Evolutionary conservation across 2,113 vertebrate genomes (phyloP).

Genomic region (Todiramphus saurophagus): DNA sequence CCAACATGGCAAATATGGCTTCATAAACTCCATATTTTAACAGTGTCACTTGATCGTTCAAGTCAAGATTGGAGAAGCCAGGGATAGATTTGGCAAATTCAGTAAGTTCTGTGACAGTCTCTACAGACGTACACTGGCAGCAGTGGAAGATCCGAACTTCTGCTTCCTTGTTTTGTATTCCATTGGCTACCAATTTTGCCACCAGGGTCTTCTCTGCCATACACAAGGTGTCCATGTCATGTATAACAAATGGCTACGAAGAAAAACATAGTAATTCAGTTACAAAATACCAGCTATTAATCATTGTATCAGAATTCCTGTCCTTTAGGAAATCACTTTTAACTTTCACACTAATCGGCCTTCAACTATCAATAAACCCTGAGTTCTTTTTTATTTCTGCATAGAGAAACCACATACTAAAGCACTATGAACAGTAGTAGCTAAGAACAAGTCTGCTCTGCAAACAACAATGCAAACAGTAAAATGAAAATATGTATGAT

Average conservation of each 20-base stretch:
- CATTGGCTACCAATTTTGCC: constrained; percentile 88
- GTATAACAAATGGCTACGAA: constrained; percentile 93
- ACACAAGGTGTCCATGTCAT: constrained; percentile 96
- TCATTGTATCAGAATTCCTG: no score
- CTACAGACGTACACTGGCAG: constrained; percentile 95
- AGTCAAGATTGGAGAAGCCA: constrained; percentile 87
- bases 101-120: constrained; percentile 93
- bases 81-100: constrained; percentile 98
- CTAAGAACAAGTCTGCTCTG: neutral
- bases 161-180: constrained; percentile 89
- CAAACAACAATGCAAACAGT: neutral
- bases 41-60: constrained; percentile 96
- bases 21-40: constrained; percentile 96
- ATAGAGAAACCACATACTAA: neutral
- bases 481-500: neutral
- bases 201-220: constrained; percentile 95
- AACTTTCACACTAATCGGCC: neutral
- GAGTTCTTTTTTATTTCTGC: neutral
- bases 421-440: neutral
- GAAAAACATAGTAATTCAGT: neutral
- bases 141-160: constrained; percentile 97
- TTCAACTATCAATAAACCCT: neutral
- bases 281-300: neutral
- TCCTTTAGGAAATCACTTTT: no score
- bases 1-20: constrained; percentile 95